A percentile compares a stretch with the other conserved stretches of the same genome.
These are phyloP conservation scores for Diadema setosum DNA, from an alignment of 35 echinoderm and acorn worm genomes.

Conservation along the genomic window DNA sequence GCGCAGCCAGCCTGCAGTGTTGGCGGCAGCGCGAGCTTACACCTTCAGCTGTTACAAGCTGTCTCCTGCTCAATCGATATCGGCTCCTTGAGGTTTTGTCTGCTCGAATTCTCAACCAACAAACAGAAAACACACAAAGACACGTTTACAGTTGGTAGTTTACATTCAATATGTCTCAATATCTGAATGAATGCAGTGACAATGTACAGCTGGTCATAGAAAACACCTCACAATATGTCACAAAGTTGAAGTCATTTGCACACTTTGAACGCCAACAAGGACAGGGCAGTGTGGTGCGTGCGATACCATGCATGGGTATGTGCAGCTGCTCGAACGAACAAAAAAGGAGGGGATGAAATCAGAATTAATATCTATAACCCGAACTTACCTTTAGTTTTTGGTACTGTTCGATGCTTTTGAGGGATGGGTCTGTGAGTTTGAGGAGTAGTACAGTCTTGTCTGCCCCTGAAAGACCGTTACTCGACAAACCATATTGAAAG, in stretches of 20 bases:
- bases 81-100: not conserved
- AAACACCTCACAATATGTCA: not conserved
- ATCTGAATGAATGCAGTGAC: too few species aligned
- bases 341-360: not conserved
- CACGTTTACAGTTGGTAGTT: not conserved
- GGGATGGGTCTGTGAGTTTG: slow-evolving; percentile 65
- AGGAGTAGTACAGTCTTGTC: slow-evolving; percentile 60
- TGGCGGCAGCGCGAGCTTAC: not conserved
- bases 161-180: not conserved
- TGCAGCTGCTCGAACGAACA: too few species aligned
- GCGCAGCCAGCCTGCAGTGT: not conserved
- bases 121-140: not conserved
- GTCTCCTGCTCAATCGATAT: too few species aligned
- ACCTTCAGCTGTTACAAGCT: too few species aligned
- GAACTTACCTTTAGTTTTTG: slow-evolving; percentile 62
- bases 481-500: slow-evolving; percentile 67
- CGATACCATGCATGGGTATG: too few species aligned
- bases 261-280: not conserved
- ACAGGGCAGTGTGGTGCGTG: too few species aligned
- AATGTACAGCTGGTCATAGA: too few species aligned
- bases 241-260: too few species aligned
- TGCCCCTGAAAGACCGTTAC: slow-evolving; percentile 43
- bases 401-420: slow-evolving; percentile 57
- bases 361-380: not conserved
- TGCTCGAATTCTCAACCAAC: not conserved